Conservation (phyloP, 2,797 vertebrate genomes). For the Pseudochaenichthys georgianus region DNA sequence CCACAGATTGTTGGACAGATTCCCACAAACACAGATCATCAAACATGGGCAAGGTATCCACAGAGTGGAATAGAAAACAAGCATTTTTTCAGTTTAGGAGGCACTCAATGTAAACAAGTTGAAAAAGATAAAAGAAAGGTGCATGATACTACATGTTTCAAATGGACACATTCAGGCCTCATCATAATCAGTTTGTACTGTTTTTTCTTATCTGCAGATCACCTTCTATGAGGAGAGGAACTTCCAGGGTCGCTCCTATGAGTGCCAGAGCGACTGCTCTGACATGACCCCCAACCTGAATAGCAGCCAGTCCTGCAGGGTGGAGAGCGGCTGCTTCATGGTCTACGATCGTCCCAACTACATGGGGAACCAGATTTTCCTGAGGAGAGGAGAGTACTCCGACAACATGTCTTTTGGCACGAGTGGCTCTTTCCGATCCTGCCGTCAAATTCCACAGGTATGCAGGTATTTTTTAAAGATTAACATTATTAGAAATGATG, state of each 20-base stretch:
- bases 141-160: background rate
- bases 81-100: background rate
- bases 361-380: conserved; percentile 74
- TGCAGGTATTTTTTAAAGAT: background rate
- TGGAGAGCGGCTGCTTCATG: conserved; percentile 80
- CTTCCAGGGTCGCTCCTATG: conserved; percentile 82
- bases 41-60: conserved; percentile 83
- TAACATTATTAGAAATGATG: background rate
- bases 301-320: conserved; percentile 71
- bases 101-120: background rate
- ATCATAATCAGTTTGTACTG: background rate
- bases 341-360: conserved; percentile 75
- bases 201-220: conserved; percentile 66
- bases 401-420: conserved; percentile 73
- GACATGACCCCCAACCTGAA: conserved; percentile 77
- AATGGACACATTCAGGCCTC: background rate
- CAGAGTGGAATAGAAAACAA: conserved; percentile 24
- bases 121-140: background rate
- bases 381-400: conserved; percentile 74
- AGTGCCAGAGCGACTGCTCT: conserved; percentile 76
- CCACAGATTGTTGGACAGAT: conserved; percentile 77
- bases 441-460: conserved; percentile 81
- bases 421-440: conserved; percentile 79
- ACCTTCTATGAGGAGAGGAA: conserved; percentile 79
- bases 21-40: conserved; percentile 74